These are phyloP conservation scores for Eubucco bourcierii DNA, from an alignment of 2,113 vertebrate species.

Conservation along the genomic window DNA sequence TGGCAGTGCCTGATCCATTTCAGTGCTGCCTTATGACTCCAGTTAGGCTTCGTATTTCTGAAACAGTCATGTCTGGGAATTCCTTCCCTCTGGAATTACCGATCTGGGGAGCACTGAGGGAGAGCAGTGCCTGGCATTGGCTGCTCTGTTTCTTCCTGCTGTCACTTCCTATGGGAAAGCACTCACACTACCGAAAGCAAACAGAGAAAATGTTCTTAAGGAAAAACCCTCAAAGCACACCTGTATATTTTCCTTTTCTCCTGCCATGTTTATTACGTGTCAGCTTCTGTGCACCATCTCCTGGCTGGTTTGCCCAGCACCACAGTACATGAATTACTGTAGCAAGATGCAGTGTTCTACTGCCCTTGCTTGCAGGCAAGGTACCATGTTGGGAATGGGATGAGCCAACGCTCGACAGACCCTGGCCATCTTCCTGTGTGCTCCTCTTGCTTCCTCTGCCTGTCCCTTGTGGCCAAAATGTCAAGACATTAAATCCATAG, in stretches of 20 bases:
- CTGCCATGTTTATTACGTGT: neutral
- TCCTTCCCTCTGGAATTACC: neutral
- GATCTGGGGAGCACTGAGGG: neutral
- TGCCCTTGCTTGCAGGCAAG: neutral
- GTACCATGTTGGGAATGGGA: accelerated
- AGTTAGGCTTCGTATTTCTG: accelerated
- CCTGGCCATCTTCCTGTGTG: neutral
- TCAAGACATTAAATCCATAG: neutral
- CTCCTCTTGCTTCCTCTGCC: neutral
- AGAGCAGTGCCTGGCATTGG: neutral
- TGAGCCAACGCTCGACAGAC: neutral
- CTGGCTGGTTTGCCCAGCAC: neutral
- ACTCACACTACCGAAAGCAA: too few species aligned
- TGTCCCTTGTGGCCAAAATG: neutral
- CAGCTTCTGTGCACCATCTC: neutral
- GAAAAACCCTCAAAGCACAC: neutral
- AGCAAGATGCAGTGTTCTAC: neutral
- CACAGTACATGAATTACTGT: neutral
- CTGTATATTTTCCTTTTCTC: neutral
- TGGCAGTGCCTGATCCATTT: neutral
- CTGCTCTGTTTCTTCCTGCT: neutral
- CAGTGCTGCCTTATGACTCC: accelerated
- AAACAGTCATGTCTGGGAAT: neutral
- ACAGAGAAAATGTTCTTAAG: neutral
- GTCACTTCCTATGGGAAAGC: accelerated